Percentiles rank a stretch among this genome's conserved stretches.
Conservation (phyloP, 2,797 vertebrate species). For the Poeciliopsis turneri region DNA sequence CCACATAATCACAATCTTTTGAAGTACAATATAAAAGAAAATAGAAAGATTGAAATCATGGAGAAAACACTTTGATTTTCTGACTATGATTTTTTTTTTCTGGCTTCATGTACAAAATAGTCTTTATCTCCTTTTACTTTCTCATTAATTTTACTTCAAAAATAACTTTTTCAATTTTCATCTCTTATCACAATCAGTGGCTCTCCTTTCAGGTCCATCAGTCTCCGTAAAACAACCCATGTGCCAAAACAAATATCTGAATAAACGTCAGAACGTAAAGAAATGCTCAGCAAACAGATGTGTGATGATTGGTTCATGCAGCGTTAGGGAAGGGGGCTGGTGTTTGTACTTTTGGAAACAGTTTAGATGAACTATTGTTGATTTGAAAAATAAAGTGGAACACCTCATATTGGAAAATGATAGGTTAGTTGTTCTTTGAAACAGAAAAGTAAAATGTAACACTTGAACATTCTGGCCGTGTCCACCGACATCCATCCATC, state of each 20-base stretch:
- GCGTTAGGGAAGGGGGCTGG: not conserved
- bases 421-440: not conserved
- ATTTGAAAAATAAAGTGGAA: not conserved
- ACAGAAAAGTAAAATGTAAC: not conserved
- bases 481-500: too few species aligned
- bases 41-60: not conserved
- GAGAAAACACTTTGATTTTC: not conserved
- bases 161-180: not conserved
- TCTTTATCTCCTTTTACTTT: not conserved
- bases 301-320: not conserved
- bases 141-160: not conserved
- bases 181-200: not conserved
- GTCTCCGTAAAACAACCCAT: not conserved
- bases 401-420: not conserved
- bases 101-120: not conserved
- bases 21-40: not conserved
- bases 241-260: not conserved
- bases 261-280: not conserved
- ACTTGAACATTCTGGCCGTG: too few species aligned
- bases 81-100: not conserved
- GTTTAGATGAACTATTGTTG: not conserved
- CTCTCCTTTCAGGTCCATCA: not conserved
- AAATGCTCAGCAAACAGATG: not conserved
- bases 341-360: not conserved
- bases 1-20: not conserved